Evolutionary conservation across 2,797 vertebrate species (phyloP), one percentile per base, ranked within the genome.

Genomic region (Vultur gryphus): DNA sequence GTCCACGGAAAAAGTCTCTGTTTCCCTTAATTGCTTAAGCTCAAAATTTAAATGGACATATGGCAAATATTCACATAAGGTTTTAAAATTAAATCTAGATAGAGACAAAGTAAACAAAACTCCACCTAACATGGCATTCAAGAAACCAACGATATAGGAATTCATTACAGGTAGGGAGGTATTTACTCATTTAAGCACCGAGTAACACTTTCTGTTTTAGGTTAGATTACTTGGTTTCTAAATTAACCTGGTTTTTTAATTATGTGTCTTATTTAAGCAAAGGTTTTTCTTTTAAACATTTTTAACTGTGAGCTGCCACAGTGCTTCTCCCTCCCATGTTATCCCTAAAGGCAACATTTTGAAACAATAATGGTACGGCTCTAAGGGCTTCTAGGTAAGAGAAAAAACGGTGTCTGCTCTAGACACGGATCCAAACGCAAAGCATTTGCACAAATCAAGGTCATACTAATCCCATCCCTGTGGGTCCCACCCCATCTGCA

Each of bases 401-500:
- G 37, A 12, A 41, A 77, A 64, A 51, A 9, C 2, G 5, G 39
- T 1, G 1, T 14, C 87, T 69, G 65, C 67, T 84, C 37, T 7
- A 21, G 62, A 59, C 29, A 14, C 28, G 4, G 33, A 65, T 54
- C 37, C 75, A 31, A 92, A 80, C 3, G 1, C 35, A 65, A 65
- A 78, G 19, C 48, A 29, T 46, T 71, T 16, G 37, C 49, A 78
- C 44, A 65, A 73, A 85, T 21, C 93, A 84, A 91, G 92, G 92
- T 95, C 92, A 23, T 1, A 4, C 72, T 73, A 61, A 94, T 91
- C 81, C 58, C 46, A 29, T 80, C 51, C 93, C 82, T 14, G 26
- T 19, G 72, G 69, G 14, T 86, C 52, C 79, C 79, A 66, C 11
- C 55, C 67, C 83, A 93, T 48, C 81, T 95, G 88, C 86, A 96